phyloP scores from a whole-genome alignment of 2,888 invertebrate genomes.

The Hypomecis punctinalis region DNA sequence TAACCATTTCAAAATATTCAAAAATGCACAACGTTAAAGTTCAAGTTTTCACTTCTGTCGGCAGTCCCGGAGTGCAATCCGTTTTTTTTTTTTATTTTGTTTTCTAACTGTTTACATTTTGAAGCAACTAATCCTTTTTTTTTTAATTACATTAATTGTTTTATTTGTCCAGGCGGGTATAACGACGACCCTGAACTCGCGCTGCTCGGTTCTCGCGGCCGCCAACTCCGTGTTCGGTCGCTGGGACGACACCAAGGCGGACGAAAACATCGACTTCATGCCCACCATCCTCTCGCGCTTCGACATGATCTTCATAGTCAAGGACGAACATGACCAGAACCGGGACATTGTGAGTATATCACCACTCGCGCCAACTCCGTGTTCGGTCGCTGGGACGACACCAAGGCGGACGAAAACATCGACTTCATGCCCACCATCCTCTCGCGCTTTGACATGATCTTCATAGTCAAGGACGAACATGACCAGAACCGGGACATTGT shows the following conservation, averaged over 20 bases:
- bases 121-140: background rate
- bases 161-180: constrained; percentile 92
- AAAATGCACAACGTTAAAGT: no score
- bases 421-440: constrained; percentile 97
- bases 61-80: no score
- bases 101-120: no score
- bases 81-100: no score
- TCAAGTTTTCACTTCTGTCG: no score
- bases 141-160: background rate
- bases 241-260: constrained; percentile 99
- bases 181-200: constrained; percentile 98
- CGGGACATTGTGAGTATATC: constrained; percentile 91
- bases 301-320: constrained; percentile 99
- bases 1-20: no score
- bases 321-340: constrained; percentile 96
- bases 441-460: constrained; percentile 99
- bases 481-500: constrained; percentile 94
- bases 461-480: constrained; percentile 99
- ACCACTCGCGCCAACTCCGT: no score
- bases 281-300: constrained; percentile 99
- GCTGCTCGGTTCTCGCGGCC: constrained; percentile 99
- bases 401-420: constrained; percentile 89
- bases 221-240: constrained; percentile 99
- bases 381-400: constrained; percentile 82
- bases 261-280: constrained; percentile 99